phyloP scores from a whole-genome alignment of 2,888 invertebrate species.

The Drosophila anomalipes region DNA sequence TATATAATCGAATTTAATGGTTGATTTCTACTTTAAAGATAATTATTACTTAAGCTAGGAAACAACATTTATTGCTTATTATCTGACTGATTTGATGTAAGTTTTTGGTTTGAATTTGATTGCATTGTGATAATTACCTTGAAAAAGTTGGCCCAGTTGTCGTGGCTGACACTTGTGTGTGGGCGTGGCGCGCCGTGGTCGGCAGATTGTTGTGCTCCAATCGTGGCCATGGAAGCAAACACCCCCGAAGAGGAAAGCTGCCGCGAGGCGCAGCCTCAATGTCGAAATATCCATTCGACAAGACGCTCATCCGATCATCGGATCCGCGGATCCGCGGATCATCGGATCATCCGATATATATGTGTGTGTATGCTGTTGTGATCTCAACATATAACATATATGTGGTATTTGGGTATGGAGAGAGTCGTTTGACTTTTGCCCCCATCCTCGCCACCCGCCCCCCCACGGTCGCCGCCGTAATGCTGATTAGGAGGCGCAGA shows the following conservation, averaged over 20 bases:
- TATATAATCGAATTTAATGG: not conserved
- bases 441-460: constrained; percentile 3
- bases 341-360: constrained; percentile 7
- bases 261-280: constrained; percentile 23
- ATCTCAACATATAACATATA: constrained; percentile 4
- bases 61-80: not conserved
- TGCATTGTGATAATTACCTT: constrained; percentile 63
- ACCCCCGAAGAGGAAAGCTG: not conserved
- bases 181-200: constrained; percentile 52
- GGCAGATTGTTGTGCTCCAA: constrained; percentile 15
- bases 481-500: not conserved
- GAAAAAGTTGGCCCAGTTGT: constrained; percentile 58
- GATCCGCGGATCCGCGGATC: not conserved
- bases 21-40: not conserved
- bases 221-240: not conserved
- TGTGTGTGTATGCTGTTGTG: not conserved
- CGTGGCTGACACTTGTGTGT: constrained; percentile 35
- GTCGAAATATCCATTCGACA: constrained; percentile 29
- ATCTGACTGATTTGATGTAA: not conserved
- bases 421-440: constrained; percentile 26
- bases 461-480: not conserved
- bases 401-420: constrained; percentile 10
- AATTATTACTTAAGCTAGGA: not conserved
- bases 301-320: not conserved
- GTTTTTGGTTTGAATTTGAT: not conserved